phyloP scores from a whole-genome alignment of 1,140 invertebrate species.

The Drosophila ironensis region DNA sequence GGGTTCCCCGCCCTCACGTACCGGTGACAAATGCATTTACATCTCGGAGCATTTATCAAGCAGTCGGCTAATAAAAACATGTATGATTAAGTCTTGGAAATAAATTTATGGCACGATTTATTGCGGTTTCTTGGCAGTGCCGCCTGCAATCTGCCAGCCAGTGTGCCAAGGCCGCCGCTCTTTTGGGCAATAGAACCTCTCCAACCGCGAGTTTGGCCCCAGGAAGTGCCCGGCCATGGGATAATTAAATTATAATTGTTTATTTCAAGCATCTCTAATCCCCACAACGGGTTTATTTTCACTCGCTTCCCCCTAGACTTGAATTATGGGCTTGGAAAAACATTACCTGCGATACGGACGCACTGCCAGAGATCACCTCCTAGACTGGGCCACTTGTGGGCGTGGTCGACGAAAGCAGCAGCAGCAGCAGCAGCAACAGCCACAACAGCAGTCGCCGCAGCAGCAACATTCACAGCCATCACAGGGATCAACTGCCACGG shows the following conservation, averaged over 20 bases:
- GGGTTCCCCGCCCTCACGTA: slow-evolving; percentile 36
- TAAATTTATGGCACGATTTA: slow-evolving; percentile 58
- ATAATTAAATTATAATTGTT: slow-evolving; percentile 49
- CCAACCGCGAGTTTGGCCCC: slow-evolving; percentile 30
- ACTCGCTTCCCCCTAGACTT: slow-evolving; percentile 50
- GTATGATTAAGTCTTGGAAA: slow-evolving; percentile 28
- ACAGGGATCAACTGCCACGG: slow-evolving; percentile 45
- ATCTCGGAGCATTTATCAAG: slow-evolving; percentile 21
- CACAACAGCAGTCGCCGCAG: slow-evolving; percentile 23
- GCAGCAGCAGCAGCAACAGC: slow-evolving; percentile 39
- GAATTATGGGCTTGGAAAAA: slow-evolving; percentile 86
- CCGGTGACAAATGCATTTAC: slow-evolving; percentile 36
- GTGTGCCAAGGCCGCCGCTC: slow-evolving; percentile 27
- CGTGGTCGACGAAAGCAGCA: slow-evolving; percentile 54
- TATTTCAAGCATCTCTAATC: slow-evolving; percentile 11
- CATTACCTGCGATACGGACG: slow-evolving; percentile 89
- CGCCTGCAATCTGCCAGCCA: neutral
- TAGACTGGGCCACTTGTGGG: slow-evolving; percentile 83
- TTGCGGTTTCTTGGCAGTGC: slow-evolving; percentile 33
- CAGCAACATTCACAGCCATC: slow-evolving; percentile 21
- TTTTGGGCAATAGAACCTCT: slow-evolving; percentile 7
- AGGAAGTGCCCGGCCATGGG: slow-evolving; percentile 33
- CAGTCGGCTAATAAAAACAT: slow-evolving; percentile 32
- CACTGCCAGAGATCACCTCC: slow-evolving; percentile 86
- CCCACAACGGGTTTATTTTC: slow-evolving; percentile 13